A percentile compares a stretch with the other conserved stretches of the same genome.
Evolutionary conservation across 2,888 invertebrate genomes (phyloP).

Genomic region (Thecophora atra): DNA sequence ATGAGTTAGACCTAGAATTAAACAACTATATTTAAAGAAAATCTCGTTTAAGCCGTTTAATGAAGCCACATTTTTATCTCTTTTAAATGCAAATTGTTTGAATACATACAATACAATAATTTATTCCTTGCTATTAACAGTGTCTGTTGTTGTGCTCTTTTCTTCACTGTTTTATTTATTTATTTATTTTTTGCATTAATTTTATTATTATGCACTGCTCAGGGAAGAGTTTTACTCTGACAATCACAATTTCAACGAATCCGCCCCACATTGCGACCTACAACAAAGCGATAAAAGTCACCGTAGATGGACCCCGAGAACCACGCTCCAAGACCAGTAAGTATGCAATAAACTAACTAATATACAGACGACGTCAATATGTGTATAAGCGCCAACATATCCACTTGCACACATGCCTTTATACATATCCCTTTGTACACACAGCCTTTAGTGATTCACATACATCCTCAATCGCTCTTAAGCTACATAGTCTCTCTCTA

Average conservation of each 20-base stretch:
- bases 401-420: conserved; percentile 30
- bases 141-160: too few species aligned
- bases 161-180: neutral
- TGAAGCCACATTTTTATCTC: too few species aligned
- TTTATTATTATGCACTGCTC: conserved; percentile 63
- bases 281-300: conserved; percentile 97
- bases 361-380: conserved; percentile 17
- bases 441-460: conserved; percentile 33
- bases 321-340: conserved; percentile 93
- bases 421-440: conserved; percentile 34
- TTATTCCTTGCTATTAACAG: too few species aligned
- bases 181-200: too few species aligned
- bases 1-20: too few species aligned
- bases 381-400: conserved; percentile 25
- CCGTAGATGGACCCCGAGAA: conserved; percentile 96
- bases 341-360: conserved; percentile 58
- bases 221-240: conserved; percentile 98
- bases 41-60: too few species aligned
- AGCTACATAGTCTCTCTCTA: too few species aligned
- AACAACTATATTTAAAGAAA: too few species aligned
- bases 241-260: conserved; percentile 91
- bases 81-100: too few species aligned
- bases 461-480: too few species aligned
- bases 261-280: conserved; percentile 97
- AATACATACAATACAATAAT: too few species aligned